These are phyloP conservation scores for Dolichallabes microphthalmus DNA, from an alignment of 2,113 vertebrate genomes.

Conservation along the genomic window DNA sequence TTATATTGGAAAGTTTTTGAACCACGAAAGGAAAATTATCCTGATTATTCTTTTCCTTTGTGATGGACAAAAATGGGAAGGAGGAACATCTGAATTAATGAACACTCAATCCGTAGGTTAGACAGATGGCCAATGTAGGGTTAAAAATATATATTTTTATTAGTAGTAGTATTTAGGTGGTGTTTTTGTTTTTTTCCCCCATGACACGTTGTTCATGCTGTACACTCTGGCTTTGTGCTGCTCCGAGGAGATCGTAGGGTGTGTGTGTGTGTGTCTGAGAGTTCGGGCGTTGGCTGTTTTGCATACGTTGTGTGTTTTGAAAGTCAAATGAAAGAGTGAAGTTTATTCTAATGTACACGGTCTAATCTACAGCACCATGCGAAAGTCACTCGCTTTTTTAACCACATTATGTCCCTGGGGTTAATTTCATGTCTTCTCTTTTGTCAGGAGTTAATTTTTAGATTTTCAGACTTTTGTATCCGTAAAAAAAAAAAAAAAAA, in stretches of 20 bases:
- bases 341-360: neutral
- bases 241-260: neutral
- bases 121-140: neutral
- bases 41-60: neutral
- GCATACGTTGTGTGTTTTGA: conserved; percentile 9
- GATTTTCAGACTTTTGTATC: neutral
- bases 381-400: neutral
- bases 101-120: neutral
- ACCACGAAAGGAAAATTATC: neutral
- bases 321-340: conserved; percentile 23
- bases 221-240: neutral
- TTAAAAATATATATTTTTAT: neutral
- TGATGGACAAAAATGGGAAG: neutral
- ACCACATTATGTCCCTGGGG: neutral
- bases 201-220: no score
- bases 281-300: conserved; percentile 5
- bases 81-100: neutral
- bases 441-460: neutral
- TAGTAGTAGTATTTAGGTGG: neutral
- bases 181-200: no score
- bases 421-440: neutral
- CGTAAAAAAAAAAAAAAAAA: neutral
- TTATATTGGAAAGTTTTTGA: neutral
- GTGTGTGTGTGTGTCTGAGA: neutral
- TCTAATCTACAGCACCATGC: neutral